Percentiles rank a stretch among this genome's conserved stretches.
Evolutionary conservation across 1,140 invertebrate genomes (phyloP).

Genomic region (Piezodorus guildinii): DNA sequence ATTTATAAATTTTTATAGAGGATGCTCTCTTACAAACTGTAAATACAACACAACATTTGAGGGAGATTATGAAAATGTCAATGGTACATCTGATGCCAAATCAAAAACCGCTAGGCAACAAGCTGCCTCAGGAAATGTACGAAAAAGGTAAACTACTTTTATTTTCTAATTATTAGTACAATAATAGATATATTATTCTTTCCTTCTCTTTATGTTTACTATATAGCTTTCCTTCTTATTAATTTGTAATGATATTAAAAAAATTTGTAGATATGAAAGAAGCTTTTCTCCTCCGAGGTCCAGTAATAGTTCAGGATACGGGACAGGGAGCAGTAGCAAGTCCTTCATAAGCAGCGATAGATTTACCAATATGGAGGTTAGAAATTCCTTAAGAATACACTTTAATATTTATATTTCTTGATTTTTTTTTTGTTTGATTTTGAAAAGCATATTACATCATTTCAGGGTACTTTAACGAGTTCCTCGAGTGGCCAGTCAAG

Average conservation of each 20-base stretch:
- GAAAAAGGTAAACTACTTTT: slow-evolving; percentile 43
- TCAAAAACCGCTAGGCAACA: slow-evolving; percentile 33
- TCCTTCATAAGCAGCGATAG: slow-evolving; percentile 43
- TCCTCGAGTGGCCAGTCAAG: slow-evolving; percentile 52
- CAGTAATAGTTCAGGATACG: slow-evolving; percentile 71
- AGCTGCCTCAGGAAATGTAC: slow-evolving; percentile 44
- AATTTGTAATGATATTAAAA: too few species aligned
- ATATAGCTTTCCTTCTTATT: too few species aligned
- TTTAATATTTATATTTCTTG: too few species aligned
- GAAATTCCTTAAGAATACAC: neutral
- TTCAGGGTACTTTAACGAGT: slow-evolving; percentile 44
- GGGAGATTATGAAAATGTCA: slow-evolving; percentile 60
- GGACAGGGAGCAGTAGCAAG: slow-evolving; percentile 63
- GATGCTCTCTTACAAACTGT: slow-evolving; percentile 56
- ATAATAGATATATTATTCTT: slow-evolving; percentile 2
- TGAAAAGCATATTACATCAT: neutral
- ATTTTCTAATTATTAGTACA: too few species aligned
- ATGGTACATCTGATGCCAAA: slow-evolving; percentile 33
- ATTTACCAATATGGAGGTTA: slow-evolving; percentile 22
- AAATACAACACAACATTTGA: slow-evolving; percentile 51
- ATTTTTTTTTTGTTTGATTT: slow-evolving; percentile 2
- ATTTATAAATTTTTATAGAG: slow-evolving; percentile 36
- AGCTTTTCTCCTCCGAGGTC: slow-evolving; percentile 71
- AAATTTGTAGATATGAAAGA: slow-evolving; percentile 45
- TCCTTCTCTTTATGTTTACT: slow-evolving; percentile 3